Percentiles rank a stretch among this genome's conserved stretches.
These are phyloP conservation scores for Pocota personata DNA, from an alignment of 2,888 invertebrate genomes.

Conservation along the genomic window DNA sequence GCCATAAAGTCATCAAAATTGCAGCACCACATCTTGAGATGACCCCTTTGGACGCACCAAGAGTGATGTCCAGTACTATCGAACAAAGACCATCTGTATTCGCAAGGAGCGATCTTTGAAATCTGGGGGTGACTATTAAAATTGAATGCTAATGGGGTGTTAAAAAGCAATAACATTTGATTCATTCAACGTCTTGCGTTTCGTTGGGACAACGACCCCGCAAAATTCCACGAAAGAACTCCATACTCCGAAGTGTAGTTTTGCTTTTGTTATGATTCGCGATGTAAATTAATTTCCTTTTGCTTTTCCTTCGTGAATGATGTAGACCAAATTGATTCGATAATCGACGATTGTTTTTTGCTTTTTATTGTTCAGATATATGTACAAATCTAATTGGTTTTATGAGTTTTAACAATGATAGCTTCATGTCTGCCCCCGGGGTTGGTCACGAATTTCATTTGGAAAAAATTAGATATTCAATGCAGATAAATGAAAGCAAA, in stretches of 20 bases:
- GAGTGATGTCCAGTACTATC: neutral
- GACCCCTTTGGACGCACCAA: neutral
- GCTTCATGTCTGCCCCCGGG: neutral
- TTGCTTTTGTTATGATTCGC: slow-evolving; percentile 1
- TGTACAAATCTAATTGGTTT: slow-evolving; percentile 36
- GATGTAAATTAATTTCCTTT: neutral
- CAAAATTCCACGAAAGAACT: slow-evolving; percentile 7
- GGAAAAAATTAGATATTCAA: neutral
- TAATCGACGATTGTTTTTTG: slow-evolving; percentile 16
- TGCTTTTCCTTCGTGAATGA: neutral
- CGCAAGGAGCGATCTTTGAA: neutral
- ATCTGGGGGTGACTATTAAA: slow-evolving; percentile 24
- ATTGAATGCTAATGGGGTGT: slow-evolving; percentile 35
- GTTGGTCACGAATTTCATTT: neutral
- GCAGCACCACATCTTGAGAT: slow-evolving; percentile 5
- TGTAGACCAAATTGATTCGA: slow-evolving; percentile 14
- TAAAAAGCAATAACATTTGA: slow-evolving; percentile 33
- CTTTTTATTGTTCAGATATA: neutral
- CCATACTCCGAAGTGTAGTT: neutral
- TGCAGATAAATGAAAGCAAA: neutral
- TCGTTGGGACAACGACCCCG: slow-evolving; percentile 30
- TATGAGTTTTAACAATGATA: slow-evolving; percentile 13
- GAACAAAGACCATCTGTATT: neutral
- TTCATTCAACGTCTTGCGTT: slow-evolving; percentile 26
- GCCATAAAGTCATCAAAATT: neutral